These are phyloP conservation scores for Salarias fasciatus DNA, from an alignment of 2,797 vertebrate species.

Conservation along the genomic window DNA sequence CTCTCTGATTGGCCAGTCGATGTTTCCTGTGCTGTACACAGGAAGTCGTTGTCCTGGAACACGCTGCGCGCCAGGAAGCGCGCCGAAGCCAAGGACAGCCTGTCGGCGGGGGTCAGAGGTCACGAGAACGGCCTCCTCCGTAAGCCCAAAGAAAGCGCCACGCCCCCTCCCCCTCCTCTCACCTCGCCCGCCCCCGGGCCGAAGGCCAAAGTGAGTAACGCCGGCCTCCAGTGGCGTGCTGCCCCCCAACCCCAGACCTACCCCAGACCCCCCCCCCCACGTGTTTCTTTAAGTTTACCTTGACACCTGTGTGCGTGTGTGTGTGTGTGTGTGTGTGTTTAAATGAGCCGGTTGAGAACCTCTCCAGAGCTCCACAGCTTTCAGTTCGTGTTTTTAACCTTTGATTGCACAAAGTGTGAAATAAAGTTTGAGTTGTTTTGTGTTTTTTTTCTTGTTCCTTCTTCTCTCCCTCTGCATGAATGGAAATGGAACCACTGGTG, in stretches of 20 bases:
- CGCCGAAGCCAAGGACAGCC: constrained; percentile 80
- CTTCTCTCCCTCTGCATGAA: constrained; percentile 46
- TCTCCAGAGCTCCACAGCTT: constrained; percentile 16
- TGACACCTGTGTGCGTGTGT: constrained; percentile 8
- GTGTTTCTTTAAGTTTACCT: constrained; percentile 24
- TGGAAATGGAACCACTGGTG: background rate
- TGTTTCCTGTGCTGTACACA: constrained; percentile 86
- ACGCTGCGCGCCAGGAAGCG: constrained; percentile 98
- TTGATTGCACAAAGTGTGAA: constrained; percentile 26
- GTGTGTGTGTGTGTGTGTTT: too few relatives aligned
- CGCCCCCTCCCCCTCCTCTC: constrained; percentile 59
- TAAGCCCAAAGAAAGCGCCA: constrained; percentile 68
- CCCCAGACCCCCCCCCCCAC: constrained; percentile 6
- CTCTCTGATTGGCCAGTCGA: constrained; percentile 67
- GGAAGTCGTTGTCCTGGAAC: constrained; percentile 99
- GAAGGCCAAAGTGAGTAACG: constrained; percentile 79
- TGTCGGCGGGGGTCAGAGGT: constrained; percentile 61
- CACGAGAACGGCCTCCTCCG: constrained; percentile 75
- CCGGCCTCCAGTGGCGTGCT: constrained; percentile 36
- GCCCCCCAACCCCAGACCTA: constrained; percentile 23
- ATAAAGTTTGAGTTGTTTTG: constrained; percentile 56
- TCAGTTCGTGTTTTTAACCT: background rate
- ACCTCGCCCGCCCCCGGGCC: constrained; percentile 51
- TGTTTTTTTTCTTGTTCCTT: constrained; percentile 39
- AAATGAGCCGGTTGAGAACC: constrained; percentile 53